Evolutionary conservation across 2,888 invertebrate genomes (phyloP).

Genomic region (Sepiola atlantica): DNA sequence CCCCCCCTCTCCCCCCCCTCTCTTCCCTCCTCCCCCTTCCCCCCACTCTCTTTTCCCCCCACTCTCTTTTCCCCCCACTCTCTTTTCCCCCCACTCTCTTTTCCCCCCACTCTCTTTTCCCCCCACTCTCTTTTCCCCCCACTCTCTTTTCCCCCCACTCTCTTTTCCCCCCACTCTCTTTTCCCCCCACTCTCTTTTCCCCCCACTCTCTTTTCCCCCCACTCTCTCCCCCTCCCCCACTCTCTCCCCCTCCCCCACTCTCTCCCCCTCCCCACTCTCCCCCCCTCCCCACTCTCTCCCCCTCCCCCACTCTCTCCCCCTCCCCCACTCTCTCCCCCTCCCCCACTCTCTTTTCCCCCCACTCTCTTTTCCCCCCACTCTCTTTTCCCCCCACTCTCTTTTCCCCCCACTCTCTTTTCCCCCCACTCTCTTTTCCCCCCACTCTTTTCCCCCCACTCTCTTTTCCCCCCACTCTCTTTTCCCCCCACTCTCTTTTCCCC

Average conservation of each 20-base stretch:
- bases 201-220: neutral
- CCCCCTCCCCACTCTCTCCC: neutral
- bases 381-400: too few species aligned
- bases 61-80: neutral
- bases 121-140: too few species aligned
- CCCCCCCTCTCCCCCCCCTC: neutral
- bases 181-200: neutral
- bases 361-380: neutral
- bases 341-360: neutral
- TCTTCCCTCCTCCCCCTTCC: too few species aligned
- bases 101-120: neutral
- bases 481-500: neutral
- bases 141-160: neutral
- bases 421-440: too few species aligned
- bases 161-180: neutral
- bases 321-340: neutral
- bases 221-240: neutral
- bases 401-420: neutral
- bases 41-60: neutral
- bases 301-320: neutral
- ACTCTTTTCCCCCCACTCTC: neutral
- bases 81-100: neutral
- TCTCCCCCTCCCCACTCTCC: neutral
- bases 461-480: neutral
- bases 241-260: neutral